Evolutionary conservation across 35 echinoderm and acorn worm species (phyloP).

Genomic region (Eucidaris tribuloides): DNA sequence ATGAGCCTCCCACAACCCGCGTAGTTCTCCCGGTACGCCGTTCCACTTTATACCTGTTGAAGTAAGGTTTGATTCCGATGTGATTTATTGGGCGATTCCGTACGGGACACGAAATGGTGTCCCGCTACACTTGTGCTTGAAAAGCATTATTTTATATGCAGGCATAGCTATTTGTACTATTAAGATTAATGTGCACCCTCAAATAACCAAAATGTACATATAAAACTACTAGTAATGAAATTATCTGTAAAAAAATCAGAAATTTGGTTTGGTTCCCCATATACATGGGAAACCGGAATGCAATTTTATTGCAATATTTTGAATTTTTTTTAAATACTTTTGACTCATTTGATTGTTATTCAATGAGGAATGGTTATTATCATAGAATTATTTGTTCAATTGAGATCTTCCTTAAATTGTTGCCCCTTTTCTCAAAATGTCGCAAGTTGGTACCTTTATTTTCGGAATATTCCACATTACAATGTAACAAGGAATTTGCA

Average conservation of each 20-base stretch:
- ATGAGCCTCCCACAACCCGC: conserved; percentile 65
- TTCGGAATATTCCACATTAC: background rate
- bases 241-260: background rate
- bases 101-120: background rate
- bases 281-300: background rate
- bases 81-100: background rate
- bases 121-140: no score
- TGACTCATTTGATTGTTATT: no score
- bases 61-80: background rate
- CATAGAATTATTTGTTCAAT: background rate
- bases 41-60: conserved; percentile 24
- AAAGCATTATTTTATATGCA: background rate
- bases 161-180: no score
- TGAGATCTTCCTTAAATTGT: background rate
- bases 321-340: no score
- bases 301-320: background rate
- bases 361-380: no score
- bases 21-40: conserved; percentile 38
- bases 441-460: no score
- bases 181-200: no score
- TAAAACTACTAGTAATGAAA: background rate
- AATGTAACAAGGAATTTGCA: background rate
- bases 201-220: no score
- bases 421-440: background rate
- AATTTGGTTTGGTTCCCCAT: background rate